Conservation (phyloP, 1,140 invertebrate species). For the Hyposmocoma kahamanoa region DNA sequence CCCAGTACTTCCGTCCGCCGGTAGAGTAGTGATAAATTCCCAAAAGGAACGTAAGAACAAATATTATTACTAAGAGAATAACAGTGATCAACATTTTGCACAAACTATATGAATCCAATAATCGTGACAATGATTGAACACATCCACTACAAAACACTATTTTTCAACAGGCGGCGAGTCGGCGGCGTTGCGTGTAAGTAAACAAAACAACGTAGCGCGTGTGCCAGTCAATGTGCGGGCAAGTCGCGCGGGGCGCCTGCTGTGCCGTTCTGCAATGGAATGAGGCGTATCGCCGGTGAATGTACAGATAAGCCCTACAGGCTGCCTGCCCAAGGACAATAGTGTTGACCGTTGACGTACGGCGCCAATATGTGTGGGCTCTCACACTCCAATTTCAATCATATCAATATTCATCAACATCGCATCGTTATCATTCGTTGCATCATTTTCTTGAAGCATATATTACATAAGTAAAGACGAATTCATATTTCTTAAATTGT, state of each 20-base stretch:
- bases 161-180: background rate
- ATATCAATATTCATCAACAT: no score
- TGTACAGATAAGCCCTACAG: conserved; percentile 46
- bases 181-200: conserved; percentile 32
- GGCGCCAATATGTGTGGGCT: conserved; percentile 20
- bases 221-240: conserved; percentile 20
- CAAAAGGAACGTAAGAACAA: conserved; percentile 36
- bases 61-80: conserved; percentile 36
- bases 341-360: conserved; percentile 42
- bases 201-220: conserved; percentile 45
- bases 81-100: conserved; percentile 48
- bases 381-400: no score
- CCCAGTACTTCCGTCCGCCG: conserved; percentile 61
- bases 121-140: no score
- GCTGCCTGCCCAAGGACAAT: conserved; percentile 37
- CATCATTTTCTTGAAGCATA: no score
- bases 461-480: no score
- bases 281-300: conserved; percentile 35
- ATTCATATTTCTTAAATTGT: no score
- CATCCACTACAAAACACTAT: background rate
- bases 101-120: background rate
- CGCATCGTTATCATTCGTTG: no score
- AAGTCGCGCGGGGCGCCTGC: conserved; percentile 18
- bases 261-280: conserved; percentile 29
- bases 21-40: conserved; percentile 50